Base-by-base conservation (phyloP, 2,113 vertebrate genomes). In the Ondatra zibethicus region DNA sequence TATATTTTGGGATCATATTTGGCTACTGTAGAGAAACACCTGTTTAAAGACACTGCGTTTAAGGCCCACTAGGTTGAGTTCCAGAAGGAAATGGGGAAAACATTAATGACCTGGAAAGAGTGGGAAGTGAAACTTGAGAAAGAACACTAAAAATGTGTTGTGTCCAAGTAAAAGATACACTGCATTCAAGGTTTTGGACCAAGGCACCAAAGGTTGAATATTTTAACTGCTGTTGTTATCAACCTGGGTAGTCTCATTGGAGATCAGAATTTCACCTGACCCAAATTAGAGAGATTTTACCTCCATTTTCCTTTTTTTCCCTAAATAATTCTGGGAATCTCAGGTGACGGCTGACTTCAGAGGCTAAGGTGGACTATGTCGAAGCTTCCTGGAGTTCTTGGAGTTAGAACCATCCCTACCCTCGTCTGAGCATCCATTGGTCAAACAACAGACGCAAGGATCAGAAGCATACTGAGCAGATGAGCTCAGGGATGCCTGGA, bases 241-340 rank as follows among this genome's bases (percentile, higher is more conserved):
- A 84, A 42, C n/a, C 58, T 63, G 7, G 13, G 14, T 63, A 27
- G 65, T 58, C 19, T 13, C 1, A 1, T 12, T 36, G 29, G 50
- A 88, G 23, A 61, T 95, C 19, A 94, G 45, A 87, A 65, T 92
- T 95, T 39, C 77, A 47, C 21, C 65, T 96, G 88, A 86, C 31
- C 55, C 29, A 76, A 86, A 42, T 66, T 82, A 77, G 50, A 75
- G 21, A 39, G 31, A 88, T 86, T 76, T 77, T 29, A 25, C 7
- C 0, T 93, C 9, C 65, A 2, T 75, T 88, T 96, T 82, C 52
- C 47, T 87, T 19, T 21, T 21, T 7, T 23, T 6, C 12, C 2
- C 1, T 27, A 61, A 66, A 66, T n/a, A 68, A 89, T 52, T 58
- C 9, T 17, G 36, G 52, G 1, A 14, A 88, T 66, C 36, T 73